These are phyloP conservation scores for Polypedilum vanderplanki DNA, from an alignment of 1,140 invertebrate species.

Conservation along the genomic window DNA sequence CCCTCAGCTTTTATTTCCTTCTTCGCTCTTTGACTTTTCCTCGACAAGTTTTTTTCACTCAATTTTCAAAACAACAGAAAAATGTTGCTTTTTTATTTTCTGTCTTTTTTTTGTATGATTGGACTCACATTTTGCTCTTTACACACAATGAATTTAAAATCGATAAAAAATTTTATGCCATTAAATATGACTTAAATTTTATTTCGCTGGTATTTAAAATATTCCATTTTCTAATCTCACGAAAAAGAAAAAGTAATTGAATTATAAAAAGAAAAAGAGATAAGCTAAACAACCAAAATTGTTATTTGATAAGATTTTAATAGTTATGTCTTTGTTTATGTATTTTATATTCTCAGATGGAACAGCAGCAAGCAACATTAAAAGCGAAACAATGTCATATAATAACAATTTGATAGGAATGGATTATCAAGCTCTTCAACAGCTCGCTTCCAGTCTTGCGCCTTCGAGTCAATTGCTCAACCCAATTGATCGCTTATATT, in stretches of 20 bases:
- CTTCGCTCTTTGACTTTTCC: background rate
- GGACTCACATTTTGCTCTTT: background rate
- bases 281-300: background rate
- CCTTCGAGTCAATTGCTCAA: conserved; percentile 46
- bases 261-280: background rate
- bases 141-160: conserved; percentile 9
- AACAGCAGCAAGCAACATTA: background rate
- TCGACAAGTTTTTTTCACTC: background rate
- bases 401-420: conserved; percentile 41
- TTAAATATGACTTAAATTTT: conserved; percentile 17
- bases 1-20: background rate
- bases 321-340: conserved; percentile 11
- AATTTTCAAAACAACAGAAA: too few relatives aligned
- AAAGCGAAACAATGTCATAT: conserved; percentile 8
- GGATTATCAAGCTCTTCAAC: conserved; percentile 44
- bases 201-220: background rate
- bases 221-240: too few relatives aligned
- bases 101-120: background rate
- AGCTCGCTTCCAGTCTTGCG: conserved; percentile 41
- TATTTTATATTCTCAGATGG: background rate
- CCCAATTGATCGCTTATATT: conserved; percentile 56
- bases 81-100: background rate
- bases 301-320: conserved; percentile 2
- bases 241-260: conserved; percentile 22
- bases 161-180: conserved; percentile 23